These are phyloP conservation scores for Elymnias hypermnestra DNA, from an alignment of 1,140 invertebrate species.

Conservation along the genomic window DNA sequence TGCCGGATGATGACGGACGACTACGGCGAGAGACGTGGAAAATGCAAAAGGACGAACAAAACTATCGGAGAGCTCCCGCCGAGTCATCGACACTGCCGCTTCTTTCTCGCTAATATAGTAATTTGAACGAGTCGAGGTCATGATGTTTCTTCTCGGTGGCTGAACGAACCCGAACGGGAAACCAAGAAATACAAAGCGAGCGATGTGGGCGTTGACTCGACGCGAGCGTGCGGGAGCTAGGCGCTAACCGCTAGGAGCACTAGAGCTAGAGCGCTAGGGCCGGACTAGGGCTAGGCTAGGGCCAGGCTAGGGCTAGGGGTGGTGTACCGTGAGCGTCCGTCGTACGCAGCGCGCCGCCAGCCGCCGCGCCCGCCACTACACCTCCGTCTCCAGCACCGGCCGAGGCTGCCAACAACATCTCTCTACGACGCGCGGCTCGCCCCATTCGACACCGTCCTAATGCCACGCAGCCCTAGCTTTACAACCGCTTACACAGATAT, in stretches of 20 bases:
- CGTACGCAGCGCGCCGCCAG: conserved; percentile 45
- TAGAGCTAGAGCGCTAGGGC: conserved; percentile 27
- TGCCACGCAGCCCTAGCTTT: conserved; percentile 55
- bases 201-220: conserved; percentile 27
- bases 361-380: conserved; percentile 69
- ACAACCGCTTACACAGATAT: conserved; percentile 45
- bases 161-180: too few relatives aligned
- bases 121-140: background rate
- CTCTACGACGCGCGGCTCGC: conserved; percentile 64
- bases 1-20: conserved; percentile 36
- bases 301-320: conserved; percentile 27
- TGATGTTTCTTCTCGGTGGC: background rate
- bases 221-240: conserved; percentile 23
- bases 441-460: conserved; percentile 70
- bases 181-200: background rate
- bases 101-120: background rate
- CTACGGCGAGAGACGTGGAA: conserved; percentile 45
- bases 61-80: conserved; percentile 37
- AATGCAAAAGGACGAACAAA: conserved; percentile 54
- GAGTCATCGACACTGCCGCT: conserved; percentile 39
- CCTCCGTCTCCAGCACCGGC: conserved; percentile 73
- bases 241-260: conserved; percentile 17
- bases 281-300: conserved; percentile 19
- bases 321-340: conserved; percentile 64
- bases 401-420: conserved; percentile 72